Evolutionary conservation across 2,113 vertebrate species (phyloP).

Genomic region (Craseonycteris thonglongyai): DNA sequence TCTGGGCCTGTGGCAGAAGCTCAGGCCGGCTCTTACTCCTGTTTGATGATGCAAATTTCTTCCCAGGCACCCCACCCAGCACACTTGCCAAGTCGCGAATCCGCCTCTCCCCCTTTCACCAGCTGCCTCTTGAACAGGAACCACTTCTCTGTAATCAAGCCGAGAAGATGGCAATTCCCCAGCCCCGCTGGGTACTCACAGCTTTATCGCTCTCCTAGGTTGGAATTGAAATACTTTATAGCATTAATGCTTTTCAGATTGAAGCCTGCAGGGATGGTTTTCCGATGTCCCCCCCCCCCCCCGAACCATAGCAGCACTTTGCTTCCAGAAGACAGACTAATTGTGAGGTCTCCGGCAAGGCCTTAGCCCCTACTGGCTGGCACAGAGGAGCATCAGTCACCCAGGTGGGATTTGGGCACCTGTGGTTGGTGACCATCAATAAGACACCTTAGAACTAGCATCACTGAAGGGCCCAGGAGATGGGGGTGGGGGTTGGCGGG

Average conservation of each 20-base stretch:
- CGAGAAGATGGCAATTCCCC: conserved; percentile 13
- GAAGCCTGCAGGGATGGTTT: conserved; percentile 38
- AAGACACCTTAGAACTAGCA: not conserved
- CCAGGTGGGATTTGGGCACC: not conserved
- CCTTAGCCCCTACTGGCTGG: not conserved
- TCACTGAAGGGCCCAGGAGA: not conserved
- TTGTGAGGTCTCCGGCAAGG: not conserved
- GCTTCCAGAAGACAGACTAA: conserved; percentile 14
- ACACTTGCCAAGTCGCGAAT: conserved; percentile 31
- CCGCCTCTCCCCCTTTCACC: conserved; percentile 29
- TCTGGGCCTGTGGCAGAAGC: not conserved
- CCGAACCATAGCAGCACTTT: not conserved
- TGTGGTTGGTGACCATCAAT: not conserved
- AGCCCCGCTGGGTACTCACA: not conserved
- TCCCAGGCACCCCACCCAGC: not conserved
- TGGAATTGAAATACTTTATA: conserved; percentile 49
- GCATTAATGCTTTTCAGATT: conserved; percentile 41
- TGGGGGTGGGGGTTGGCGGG: too few species aligned
- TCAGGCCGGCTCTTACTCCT: not conserved
- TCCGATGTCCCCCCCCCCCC: not conserved
- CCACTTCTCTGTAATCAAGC: conserved; percentile 49
- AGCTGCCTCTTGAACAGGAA: conserved; percentile 57
- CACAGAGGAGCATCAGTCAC: not conserved
- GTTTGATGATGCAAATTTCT: not conserved
- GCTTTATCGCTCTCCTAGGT: conserved; percentile 24